Base-by-base conservation (phyloP, 1,140 invertebrate genomes). In the Aplysia californica region DNA sequence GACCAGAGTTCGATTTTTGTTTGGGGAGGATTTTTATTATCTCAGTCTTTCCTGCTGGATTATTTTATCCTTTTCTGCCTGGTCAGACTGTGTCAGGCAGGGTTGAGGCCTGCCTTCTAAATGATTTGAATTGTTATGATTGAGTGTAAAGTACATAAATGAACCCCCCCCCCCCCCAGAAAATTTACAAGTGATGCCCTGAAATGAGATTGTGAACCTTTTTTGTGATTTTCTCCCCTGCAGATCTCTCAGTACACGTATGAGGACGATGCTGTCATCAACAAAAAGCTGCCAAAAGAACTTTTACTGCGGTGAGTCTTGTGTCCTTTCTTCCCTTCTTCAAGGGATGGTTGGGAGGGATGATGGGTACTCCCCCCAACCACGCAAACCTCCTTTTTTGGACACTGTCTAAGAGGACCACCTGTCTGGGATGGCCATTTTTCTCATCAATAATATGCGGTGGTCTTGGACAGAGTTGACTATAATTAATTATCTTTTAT, bases 231-330 rank as follows among this genome's bases (percentile, higher is more conserved):
- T 50, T 50, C 10, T 15, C 10, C 26, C 70, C 80, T 78, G 65
- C 80, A 86, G 82, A 79, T 83, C 15, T 83, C 83, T 15, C 84
- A 84, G 41, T 73, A 78, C 10, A 76, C 82, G 18, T 78, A 61
- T 72, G 87, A 86, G 75, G 86, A 87, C 77, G 85, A 88, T 79
- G 84, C 86, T 58, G 72, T 82, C 66, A 97, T 98, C 85, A 98
- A 98, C 91, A 96, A 95, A 89, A 98, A 97, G 92, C 92, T 99
- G 87, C 97, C 97, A 80, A 97, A 97, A 89, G 97, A 99, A 92
- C 92, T 99, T 70, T 91, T 98, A 71, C 91, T 99, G 83, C 93
- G 96, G 93, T 93, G 89, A 61, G 58, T 61, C 0, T 10, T 15
- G 3, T 5, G 5, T 50, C 44, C 44, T 5, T 44, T n/a, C 15